Percentiles rank a stretch among this genome's conserved stretches.
Evolutionary conservation across 2,888 invertebrate genomes (phyloP).

Genomic region (Drosophila eohydei): DNA sequence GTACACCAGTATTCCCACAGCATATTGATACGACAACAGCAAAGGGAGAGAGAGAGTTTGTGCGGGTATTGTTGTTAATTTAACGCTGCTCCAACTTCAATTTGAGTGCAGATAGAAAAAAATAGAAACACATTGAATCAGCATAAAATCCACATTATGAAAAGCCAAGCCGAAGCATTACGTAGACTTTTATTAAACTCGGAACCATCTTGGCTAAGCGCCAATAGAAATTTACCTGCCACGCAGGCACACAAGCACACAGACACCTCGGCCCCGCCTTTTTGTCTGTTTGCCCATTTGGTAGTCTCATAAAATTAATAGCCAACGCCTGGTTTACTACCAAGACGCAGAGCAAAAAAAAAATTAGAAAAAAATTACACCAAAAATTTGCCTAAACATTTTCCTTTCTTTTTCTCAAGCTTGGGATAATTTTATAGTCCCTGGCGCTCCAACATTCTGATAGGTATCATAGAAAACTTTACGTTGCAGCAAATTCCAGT

Average conservation of each 20-base stretch:
- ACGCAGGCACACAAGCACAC: background rate
- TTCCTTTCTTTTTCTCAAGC: conserved; percentile 20
- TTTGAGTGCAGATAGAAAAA: conserved; percentile 46
- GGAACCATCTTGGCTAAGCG: conserved; percentile 34
- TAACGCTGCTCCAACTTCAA: conserved; percentile 71
- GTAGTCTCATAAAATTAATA: conserved; percentile 75
- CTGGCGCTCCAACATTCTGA: conserved; percentile 33
- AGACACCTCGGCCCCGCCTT: conserved; percentile 14
- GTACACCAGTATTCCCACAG: conserved; percentile 15
- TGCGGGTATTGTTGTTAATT: conserved; percentile 52
- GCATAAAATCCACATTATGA: conserved; percentile 80
- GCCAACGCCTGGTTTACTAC: conserved; percentile 77
- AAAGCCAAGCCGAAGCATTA: conserved; percentile 50
- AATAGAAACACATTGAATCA: conserved; percentile 73
- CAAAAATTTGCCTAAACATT: conserved; percentile 60
- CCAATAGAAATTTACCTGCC: conserved; percentile 53
- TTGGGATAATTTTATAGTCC: conserved; percentile 64
- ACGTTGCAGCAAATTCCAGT: conserved; percentile 51
- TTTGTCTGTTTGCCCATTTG: conserved; percentile 56
- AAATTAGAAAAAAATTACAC: conserved; percentile 40
- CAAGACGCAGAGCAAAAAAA: conserved; percentile 20
- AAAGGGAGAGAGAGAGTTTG: background rate
- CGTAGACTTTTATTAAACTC: conserved; percentile 67
- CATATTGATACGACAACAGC: conserved; percentile 52
- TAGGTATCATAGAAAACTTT: conserved; percentile 63